Base-by-base conservation (phyloP, 2,888 invertebrate genomes). In the Mesorhabditis spiculigera region DNA sequence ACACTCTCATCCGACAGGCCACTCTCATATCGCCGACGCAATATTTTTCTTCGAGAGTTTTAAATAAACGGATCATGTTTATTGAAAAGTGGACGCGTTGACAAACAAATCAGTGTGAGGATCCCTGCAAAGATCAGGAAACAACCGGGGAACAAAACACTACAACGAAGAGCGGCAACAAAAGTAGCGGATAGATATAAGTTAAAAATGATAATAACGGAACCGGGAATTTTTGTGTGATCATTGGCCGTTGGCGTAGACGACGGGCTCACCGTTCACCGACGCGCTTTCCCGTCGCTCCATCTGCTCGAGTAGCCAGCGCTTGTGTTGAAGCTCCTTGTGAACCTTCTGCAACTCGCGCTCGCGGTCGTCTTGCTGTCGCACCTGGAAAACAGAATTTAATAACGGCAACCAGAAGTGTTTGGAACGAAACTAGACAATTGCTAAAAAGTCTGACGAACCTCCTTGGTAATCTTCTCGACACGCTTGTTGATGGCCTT, bases 341-440 rank as follows among this genome's bases (percentile, higher is more conserved):
- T 92, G 97, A 80, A 91, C 90, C 73, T 90, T 90, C 88, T 98
- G 97, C 66, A 97, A 88, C 71, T 90, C 90, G 81, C 91, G 92
- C 86, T 98, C 97, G 70, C 96, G 95, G 94, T 69, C 65, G 68
- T 81, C 77, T 67, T 80, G 80, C n/a, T 72, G 74, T 16, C 62
- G 45, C 28, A 63, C 44, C 63, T 63, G 8, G 16, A 67, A 44
- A n/a, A 63, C 8, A 28, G 44, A 8, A 45, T 63, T 28, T 1
- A 63, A 63, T 66, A n/a, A 66, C 67, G 43, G 13, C 65, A 13
- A n/a, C 6, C n/a, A 16, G 13, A 28, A 28, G 28, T 3, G 28
- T 28, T 28, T 28, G 28, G 28, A 28, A 28, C 28, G 28, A 63
- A n/a, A 16, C 64, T 43, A 28, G 28, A 28, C 28, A 28, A 28